Evolutionary conservation across 2,888 invertebrate genomes (phyloP).

Genomic region (Dyspetes luteomarginatus): DNA sequence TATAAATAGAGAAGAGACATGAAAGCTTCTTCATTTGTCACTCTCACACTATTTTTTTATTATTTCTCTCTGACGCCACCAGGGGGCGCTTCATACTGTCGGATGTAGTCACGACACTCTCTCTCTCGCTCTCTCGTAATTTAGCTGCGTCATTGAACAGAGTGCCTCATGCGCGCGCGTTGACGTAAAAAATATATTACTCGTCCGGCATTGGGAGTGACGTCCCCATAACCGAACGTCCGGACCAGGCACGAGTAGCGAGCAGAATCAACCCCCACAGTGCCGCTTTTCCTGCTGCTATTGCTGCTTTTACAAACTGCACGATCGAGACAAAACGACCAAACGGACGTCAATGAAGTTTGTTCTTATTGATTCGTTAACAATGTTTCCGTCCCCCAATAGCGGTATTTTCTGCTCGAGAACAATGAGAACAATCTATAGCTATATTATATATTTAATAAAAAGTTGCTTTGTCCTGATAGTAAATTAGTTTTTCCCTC

Average conservation of each 20-base stretch:
- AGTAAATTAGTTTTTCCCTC: slow-evolving; percentile 16
- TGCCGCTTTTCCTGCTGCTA: slow-evolving; percentile 46
- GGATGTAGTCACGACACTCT: slow-evolving; percentile 35
- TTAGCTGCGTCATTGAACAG: slow-evolving; percentile 68
- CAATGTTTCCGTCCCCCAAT: slow-evolving; percentile 71
- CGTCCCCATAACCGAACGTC: slow-evolving; percentile 76
- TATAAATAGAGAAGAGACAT: slow-evolving; percentile 31
- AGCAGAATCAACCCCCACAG: slow-evolving; percentile 9
- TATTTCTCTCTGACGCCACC: slow-evolving; percentile 22
- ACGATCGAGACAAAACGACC: slow-evolving; percentile 43
- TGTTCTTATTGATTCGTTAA: slow-evolving; percentile 78
- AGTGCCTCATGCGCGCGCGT: slow-evolving; percentile 65
- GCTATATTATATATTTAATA: neutral
- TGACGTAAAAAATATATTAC: slow-evolving; percentile 73
- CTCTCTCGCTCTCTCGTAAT: slow-evolving; percentile 61
- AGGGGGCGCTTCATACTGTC: slow-evolving; percentile 56
- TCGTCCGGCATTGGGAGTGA: slow-evolving; percentile 70
- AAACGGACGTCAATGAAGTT: slow-evolving; percentile 73
- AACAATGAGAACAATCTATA: slow-evolving; percentile 66
- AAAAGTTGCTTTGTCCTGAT: slow-evolving; percentile 40
- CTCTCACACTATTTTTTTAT: slow-evolving; percentile 33
- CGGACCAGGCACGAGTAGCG: slow-evolving; percentile 70
- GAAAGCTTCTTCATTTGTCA: slow-evolving; percentile 52
- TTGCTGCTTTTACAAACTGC: slow-evolving; percentile 61
- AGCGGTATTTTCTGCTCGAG: slow-evolving; percentile 69